Evolutionary conservation across 2,888 invertebrate species (phyloP), one percentile per base, ranked within the genome.

Genomic region (Spodoptera littoralis): DNA sequence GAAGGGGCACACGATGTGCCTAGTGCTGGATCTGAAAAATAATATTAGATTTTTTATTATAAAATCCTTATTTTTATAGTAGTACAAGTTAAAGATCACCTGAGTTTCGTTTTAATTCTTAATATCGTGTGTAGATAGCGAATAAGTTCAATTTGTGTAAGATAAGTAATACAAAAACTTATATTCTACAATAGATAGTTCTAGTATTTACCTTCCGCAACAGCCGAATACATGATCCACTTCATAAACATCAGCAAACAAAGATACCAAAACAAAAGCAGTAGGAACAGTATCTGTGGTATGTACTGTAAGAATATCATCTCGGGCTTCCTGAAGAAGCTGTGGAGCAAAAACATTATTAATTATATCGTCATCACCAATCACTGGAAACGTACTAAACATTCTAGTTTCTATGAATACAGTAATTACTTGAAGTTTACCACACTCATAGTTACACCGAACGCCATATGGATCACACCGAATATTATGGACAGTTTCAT

Each of bases 401-500:
- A 83, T 77, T 79, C 89, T 89, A 90, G 81, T 88, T 91, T 93
- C 93, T 93, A 93, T 91, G 92, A 94, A 94, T 92, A 92, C 88
- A 92, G 92, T 94, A 94, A 93, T 94, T 94, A 94, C 93, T 92
- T 94, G 92, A 95, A 95, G 92, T 95, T 95, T 89, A 95, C 92
- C 90, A 95, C 94, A 91, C 95, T 96, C 84, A 97, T 95, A 80
- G 95, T 90, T 78, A 97, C 96, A 74, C 97, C 97, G 88, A 97
- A 96, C 81, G 96, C 93, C 97, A 97, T 97, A 87, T 97, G 97
- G 47, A 95, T 88, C 51, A 97, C 96, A 36, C 97, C 97, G 68
- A 97, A 94, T 84, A 97, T 96, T 50, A 97, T 96, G 1, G 97
- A 97, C 58, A 97, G 89, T 87, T 96, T 96, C 97, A 97, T 97